Evolutionary conservation across 1,140 invertebrate species (phyloP), one percentile per base, ranked within the genome.

Genomic region (Hypsibius dujardini): DNA sequence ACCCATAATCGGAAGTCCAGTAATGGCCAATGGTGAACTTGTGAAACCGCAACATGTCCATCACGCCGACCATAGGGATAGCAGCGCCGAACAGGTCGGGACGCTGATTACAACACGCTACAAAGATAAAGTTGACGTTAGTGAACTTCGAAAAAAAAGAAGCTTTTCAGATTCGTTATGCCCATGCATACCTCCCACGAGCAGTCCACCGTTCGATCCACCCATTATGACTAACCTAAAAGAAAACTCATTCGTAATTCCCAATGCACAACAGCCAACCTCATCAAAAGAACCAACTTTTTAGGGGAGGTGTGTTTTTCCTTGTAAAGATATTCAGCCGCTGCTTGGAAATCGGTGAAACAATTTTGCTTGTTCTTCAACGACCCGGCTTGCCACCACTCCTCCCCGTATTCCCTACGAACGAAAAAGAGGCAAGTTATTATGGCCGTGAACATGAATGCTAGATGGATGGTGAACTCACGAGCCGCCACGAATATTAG

Each of bases 21-120:
- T 91, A 90, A 80, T 91, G 88, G 0, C 95, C 95, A 78, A 97
- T 94, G 1, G 95, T 98, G 78, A 98, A 98, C 81, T 96, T 96
- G 81, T 98, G 92, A 81, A 92, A 98, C 59, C 93, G 84, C 60
- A 98, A 80, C 91, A 98, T 94, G 80, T 99, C 95, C 81, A 97
- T 84, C 0, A 98, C 95, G 47, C 93, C 91, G 73, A 95, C 91
- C 85, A 92, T 88, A 75, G 87, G 86, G 75, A 98, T 85, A 47
- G 86, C 90, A 75, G 89, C 90, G 46, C 90, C 92, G 81, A 90
- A 98, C 14, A 98, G 82, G 77, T 96, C 90, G 1, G 95, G 95
- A 70, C 91, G 83, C 81, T 98, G 95, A 84, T 98, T 97, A 59
- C 89, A 84, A 74, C 79, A 80, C 50, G n/a, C 7, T n/a, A 56